Percentiles rank a stretch among this genome's conserved stretches.
Conservation (phyloP, 2,113 vertebrate genomes). For the Galemys pyrenaicus region DNA sequence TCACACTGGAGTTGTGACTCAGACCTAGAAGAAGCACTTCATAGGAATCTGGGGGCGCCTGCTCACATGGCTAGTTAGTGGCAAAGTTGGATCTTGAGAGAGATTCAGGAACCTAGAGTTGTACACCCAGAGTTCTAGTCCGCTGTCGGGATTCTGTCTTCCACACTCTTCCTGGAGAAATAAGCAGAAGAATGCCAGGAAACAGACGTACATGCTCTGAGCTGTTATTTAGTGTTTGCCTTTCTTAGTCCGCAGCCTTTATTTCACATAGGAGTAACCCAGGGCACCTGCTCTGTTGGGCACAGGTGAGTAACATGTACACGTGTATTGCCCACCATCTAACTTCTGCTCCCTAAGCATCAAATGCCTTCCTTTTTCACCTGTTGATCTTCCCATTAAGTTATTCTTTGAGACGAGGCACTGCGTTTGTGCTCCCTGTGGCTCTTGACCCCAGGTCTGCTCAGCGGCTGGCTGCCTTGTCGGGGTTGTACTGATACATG, state of each 20-base stretch:
- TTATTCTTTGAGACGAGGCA: constrained; percentile 50
- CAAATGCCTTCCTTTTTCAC: constrained; percentile 32
- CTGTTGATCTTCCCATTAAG: constrained; percentile 13
- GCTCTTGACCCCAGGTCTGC: background rate
- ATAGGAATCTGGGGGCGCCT: background rate
- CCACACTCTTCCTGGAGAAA: constrained; percentile 18
- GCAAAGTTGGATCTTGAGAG: constrained; percentile 39
- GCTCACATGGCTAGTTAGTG: background rate
- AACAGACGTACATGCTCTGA: background rate
- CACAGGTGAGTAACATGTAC: background rate
- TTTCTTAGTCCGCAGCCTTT: background rate
- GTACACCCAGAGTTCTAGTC: background rate
- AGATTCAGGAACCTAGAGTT: constrained; percentile 9
- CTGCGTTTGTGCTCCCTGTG: background rate
- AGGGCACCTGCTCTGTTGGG: background rate
- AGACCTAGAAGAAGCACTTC: constrained; percentile 31
- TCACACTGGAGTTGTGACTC: background rate
- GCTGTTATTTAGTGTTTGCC: background rate
- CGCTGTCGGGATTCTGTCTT: background rate
- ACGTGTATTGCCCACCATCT: background rate
- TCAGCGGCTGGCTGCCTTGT: background rate
- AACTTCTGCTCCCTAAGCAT: background rate
- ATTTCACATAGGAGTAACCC: constrained; percentile 8
- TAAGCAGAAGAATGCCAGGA: constrained; percentile 24
- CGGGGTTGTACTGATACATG: background rate